phyloP scores from a whole-genome alignment of 35 echinoderm and acorn worm genomes.

The Lytechinus variegatus region DNA sequence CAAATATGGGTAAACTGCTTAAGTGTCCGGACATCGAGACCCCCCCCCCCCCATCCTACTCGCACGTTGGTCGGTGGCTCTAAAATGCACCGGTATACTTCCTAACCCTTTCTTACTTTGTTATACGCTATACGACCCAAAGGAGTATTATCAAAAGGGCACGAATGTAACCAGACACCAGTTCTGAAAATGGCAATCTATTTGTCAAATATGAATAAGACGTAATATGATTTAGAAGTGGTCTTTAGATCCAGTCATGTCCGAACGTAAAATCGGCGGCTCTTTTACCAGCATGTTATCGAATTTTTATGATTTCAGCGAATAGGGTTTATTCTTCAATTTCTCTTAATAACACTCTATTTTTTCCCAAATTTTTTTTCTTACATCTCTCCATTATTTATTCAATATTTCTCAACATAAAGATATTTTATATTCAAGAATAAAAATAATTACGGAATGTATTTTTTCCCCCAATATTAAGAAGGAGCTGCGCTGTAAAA shows the following conservation, averaged over 20 bases:
- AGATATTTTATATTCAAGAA: too few relatives aligned
- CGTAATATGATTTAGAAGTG: background rate
- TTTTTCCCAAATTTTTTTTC: background rate
- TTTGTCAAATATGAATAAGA: background rate
- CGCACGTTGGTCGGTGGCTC: background rate
- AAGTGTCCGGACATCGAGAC: too few relatives aligned
- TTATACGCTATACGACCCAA: background rate
- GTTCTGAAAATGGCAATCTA: background rate
- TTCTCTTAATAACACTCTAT: background rate
- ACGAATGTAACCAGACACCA: background rate
- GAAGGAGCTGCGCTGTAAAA: too few relatives aligned
- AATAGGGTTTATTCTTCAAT: background rate
- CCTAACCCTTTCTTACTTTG: background rate
- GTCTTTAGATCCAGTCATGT: background rate
- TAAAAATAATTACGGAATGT: too few relatives aligned
- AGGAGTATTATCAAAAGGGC: background rate
- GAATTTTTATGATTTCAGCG: background rate
- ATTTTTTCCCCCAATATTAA: too few relatives aligned
- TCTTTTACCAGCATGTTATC: background rate
- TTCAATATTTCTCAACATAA: background rate
- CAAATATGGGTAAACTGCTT: too few relatives aligned
- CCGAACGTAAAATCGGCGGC: background rate
- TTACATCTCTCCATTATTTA: background rate
- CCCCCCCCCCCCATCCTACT: too few relatives aligned
- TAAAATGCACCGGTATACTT: background rate